These are phyloP conservation scores for Limnephilus rhombicus DNA, from an alignment of 2,888 invertebrate genomes.

Conservation along the genomic window DNA sequence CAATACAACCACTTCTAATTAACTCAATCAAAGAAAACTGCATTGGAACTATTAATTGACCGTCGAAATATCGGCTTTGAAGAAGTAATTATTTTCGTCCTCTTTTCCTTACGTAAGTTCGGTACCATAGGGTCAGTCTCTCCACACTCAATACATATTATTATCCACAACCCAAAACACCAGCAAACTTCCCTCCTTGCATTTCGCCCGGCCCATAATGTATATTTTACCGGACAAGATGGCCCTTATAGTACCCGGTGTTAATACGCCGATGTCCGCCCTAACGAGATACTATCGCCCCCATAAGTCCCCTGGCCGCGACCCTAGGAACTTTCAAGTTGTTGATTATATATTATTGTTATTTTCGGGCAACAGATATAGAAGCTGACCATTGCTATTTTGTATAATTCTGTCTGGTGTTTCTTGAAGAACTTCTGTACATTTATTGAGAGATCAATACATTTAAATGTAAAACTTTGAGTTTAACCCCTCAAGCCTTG, in stretches of 20 bases:
- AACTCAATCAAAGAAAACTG: background rate
- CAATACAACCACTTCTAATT: no score
- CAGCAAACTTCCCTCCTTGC: background rate
- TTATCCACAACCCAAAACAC: background rate
- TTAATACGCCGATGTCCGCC: conserved; percentile 22
- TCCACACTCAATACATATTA: background rate
- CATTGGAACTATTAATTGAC: background rate
- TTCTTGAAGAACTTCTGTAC: background rate
- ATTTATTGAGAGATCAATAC: no score
- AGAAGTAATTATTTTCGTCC: background rate
- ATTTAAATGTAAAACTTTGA: no score
- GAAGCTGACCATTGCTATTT: background rate
- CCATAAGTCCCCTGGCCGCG: background rate
- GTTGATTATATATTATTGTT: background rate
- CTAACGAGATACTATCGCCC: conserved; percentile 23
- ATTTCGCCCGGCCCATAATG: conserved; percentile 5
- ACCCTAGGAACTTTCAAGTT: background rate
- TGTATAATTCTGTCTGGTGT: background rate
- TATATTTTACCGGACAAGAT: conserved; percentile 30
- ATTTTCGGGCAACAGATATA: background rate
- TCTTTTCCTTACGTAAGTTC: background rate
- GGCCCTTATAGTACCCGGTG: conserved; percentile 3
- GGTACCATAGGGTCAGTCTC: background rate
- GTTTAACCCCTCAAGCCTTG: no score
- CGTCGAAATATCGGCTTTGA: background rate